These are phyloP conservation scores for Prorops nasuta DNA, from an alignment of 1,140 invertebrate species.

Conservation along the genomic window DNA sequence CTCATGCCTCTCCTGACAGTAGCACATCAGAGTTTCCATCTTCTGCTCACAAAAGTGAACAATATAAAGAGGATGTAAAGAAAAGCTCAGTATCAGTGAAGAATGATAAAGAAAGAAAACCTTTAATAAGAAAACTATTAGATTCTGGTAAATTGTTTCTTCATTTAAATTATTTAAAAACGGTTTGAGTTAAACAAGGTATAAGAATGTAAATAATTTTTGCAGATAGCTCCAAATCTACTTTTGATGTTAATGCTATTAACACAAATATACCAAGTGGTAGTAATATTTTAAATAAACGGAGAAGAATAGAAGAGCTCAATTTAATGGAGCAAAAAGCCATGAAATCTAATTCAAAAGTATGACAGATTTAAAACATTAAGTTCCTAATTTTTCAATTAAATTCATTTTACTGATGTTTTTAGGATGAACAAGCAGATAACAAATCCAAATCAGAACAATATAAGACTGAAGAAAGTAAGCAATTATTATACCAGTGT, in stretches of 20 bases:
- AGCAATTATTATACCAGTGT: too few species aligned
- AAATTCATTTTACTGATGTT: slow-evolving; percentile 1
- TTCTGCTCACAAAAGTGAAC: neutral
- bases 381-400: neutral
- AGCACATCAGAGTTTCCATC: slow-evolving; percentile 30
- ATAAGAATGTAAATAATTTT: too few species aligned
- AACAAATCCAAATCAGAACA: slow-evolving; percentile 9
- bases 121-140: too few species aligned
- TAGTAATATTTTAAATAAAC: slow-evolving; percentile 39
- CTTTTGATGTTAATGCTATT: too few species aligned
- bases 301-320: slow-evolving; percentile 43
- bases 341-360: slow-evolving; percentile 21
- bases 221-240: too few species aligned
- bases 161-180: too few species aligned
- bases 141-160: slow-evolving; percentile 12
- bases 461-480: slow-evolving; percentile 24
- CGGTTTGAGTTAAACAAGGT: too few species aligned
- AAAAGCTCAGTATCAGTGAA: slow-evolving; percentile 14
- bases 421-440: slow-evolving; percentile 14
- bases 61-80: slow-evolving; percentile 10
- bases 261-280: slow-evolving; percentile 14
- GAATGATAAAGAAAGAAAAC: too few species aligned
- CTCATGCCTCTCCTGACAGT: slow-evolving; percentile 50
- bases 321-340: slow-evolving; percentile 31
- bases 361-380: neutral